Evolutionary conservation across 1,140 invertebrate genomes (phyloP).

Genomic region (Tetragnatha versicolor): DNA sequence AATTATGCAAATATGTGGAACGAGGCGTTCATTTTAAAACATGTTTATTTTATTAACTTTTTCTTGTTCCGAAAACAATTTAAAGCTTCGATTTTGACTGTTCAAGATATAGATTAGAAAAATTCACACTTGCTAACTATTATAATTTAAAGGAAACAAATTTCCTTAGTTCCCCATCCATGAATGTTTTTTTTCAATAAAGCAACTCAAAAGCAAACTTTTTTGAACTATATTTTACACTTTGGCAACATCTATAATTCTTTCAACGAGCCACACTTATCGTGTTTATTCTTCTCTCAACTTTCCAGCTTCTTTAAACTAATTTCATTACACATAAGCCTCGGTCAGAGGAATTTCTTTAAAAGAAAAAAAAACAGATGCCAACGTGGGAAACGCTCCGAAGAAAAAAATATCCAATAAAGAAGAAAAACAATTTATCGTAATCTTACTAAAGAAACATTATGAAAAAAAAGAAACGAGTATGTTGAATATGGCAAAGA

Average conservation of each 20-base stretch:
- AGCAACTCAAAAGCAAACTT: not conserved
- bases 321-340: constrained; percentile 17
- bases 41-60: no score
- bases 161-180: no score
- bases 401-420: constrained; percentile 15
- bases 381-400: no score
- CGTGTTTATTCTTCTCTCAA: not conserved
- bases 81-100: no score
- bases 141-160: no score
- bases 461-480: constrained; percentile 16
- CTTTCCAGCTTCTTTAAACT: not conserved
- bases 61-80: no score
- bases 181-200: no score
- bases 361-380: no score
- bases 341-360: not conserved
- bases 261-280: not conserved
- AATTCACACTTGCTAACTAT: no score
- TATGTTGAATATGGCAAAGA: constrained; percentile 1
- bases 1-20: no score
- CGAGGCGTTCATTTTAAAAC: no score
- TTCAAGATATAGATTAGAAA: no score
- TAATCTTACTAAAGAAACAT: constrained; percentile 9
- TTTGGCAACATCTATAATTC: not conserved
- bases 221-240: not conserved
- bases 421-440: constrained; percentile 7